Percentiles rank a stretch among this genome's conserved stretches.
These are phyloP conservation scores for Sebastes umbrosus DNA, from an alignment of 2,797 vertebrate genomes.

Conservation along the genomic window DNA sequence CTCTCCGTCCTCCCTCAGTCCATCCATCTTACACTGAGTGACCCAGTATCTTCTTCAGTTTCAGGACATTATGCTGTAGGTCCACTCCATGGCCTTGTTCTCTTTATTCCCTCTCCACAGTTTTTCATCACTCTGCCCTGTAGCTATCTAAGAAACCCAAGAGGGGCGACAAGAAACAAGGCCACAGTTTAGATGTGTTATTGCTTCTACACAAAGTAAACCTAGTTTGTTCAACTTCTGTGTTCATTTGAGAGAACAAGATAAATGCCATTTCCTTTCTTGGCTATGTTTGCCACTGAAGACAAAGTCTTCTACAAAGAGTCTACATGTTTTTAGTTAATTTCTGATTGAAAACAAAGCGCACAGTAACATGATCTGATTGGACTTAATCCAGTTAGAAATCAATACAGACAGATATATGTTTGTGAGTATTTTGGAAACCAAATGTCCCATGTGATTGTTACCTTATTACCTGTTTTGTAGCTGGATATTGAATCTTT, in stretches of 20 bases:
- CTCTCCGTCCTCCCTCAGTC: slow-evolving; percentile 7
- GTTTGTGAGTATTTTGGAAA: background rate
- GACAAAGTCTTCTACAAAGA: background rate
- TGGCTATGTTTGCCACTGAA: background rate
- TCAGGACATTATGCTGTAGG: slow-evolving; percentile 8
- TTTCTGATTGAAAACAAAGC: background rate
- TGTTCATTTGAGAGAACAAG: background rate
- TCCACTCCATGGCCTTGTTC: slow-evolving; percentile 44
- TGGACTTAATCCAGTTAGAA: background rate
- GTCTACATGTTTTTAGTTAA: background rate
- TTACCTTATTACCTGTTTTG: background rate
- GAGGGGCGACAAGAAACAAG: slow-evolving; percentile 34
- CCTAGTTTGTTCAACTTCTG: background rate
- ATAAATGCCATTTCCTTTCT: background rate
- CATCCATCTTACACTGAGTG: slow-evolving; percentile 50
- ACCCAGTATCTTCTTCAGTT: slow-evolving; percentile 44
- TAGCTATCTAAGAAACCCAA: slow-evolving; percentile 27
- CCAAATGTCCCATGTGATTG: background rate
- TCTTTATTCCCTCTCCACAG: slow-evolving; percentile 24
- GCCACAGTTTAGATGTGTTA: slow-evolving; percentile 25
- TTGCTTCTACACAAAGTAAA: background rate
- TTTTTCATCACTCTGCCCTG: slow-evolving; percentile 13
- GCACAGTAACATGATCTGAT: background rate
- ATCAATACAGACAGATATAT: background rate
- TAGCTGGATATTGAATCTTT: background rate